Conservation (phyloP, 1,140 invertebrate species). For the Hycleus cichorii region DNA sequence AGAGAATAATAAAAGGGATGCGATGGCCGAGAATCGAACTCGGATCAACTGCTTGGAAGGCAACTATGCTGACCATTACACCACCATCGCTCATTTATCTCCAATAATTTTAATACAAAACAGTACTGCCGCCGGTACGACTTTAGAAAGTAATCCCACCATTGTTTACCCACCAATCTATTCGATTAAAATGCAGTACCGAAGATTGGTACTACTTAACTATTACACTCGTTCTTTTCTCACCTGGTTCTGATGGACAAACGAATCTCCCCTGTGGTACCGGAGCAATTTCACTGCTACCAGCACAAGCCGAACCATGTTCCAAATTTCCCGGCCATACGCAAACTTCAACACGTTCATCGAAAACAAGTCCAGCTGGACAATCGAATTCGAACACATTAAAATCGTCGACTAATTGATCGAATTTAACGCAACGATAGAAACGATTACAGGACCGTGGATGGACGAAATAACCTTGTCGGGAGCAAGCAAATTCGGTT, state of each 20-base stretch:
- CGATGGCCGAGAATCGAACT: slow-evolving; percentile 20
- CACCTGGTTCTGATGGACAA: slow-evolving; percentile 54
- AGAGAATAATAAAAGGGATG: background rate
- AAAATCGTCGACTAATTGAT: slow-evolving; percentile 64
- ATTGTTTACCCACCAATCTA: too few relatives aligned
- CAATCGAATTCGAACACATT: slow-evolving; percentile 79
- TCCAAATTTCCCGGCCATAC: slow-evolving; percentile 72
- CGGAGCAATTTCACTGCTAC: slow-evolving; percentile 67
- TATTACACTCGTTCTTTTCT: slow-evolving; percentile 15
- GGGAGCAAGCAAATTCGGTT: slow-evolving; percentile 65
- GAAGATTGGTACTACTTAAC: too few relatives aligned
- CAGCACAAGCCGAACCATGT: slow-evolving; percentile 62
- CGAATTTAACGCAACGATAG: slow-evolving; percentile 76
- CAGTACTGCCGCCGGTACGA: too few relatives aligned
- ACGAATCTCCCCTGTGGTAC: slow-evolving; percentile 56
- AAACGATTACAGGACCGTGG: slow-evolving; percentile 72
- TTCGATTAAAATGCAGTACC: too few relatives aligned
- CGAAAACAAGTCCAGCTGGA: slow-evolving; percentile 71
- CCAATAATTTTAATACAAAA: too few relatives aligned
- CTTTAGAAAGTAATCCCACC: background rate
- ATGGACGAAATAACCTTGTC: slow-evolving; percentile 74
- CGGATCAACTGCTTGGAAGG: slow-evolving; percentile 24
- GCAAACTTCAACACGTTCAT: slow-evolving; percentile 70
- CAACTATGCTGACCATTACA: slow-evolving; percentile 27
- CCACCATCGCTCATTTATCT: slow-evolving; percentile 55